Evolutionary conservation across 2,797 vertebrate genomes (phyloP).

Genomic region (Echiichthys vipera): DNA sequence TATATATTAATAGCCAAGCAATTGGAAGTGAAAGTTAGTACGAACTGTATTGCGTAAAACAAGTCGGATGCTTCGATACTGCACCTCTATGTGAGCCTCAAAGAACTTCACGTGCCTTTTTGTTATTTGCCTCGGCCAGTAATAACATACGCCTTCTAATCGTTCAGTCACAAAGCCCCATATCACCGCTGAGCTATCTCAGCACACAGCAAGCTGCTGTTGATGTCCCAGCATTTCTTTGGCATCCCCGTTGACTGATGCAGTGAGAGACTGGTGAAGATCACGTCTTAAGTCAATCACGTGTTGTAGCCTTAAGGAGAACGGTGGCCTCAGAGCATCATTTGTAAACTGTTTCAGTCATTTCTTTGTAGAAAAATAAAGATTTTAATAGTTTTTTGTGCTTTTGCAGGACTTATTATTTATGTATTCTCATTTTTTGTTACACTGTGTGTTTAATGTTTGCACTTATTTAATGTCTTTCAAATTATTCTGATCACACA

Average conservation of each 20-base stretch:
- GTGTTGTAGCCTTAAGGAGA: slow-evolving; percentile 10
- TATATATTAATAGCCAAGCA: slow-evolving; percentile 49
- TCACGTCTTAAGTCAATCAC: slow-evolving; percentile 4
- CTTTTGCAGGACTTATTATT: slow-evolving; percentile 1
- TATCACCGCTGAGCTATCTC: slow-evolving; percentile 18
- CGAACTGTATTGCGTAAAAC: slow-evolving; percentile 9
- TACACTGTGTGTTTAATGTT: background rate
- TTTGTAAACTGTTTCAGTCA: slow-evolving; percentile 50
- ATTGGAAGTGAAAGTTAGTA: slow-evolving; percentile 34
- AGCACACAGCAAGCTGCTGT: slow-evolving; percentile 18
- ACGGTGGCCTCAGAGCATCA: slow-evolving; percentile 22
- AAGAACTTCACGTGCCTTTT: slow-evolving; percentile 58
- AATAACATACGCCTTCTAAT: background rate
- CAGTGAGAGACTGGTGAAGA: background rate
- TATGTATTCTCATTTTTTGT: background rate
- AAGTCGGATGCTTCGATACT: slow-evolving; percentile 34
- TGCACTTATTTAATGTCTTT: background rate
- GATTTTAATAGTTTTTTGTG: slow-evolving; percentile 59
- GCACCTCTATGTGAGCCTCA: slow-evolving; percentile 45
- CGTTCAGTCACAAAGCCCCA: background rate
- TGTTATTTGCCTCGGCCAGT: slow-evolving; percentile 19
- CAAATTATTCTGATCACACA: background rate
- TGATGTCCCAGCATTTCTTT: slow-evolving; percentile 22
- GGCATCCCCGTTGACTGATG: slow-evolving; percentile 14
- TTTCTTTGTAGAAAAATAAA: slow-evolving; percentile 77